Base-by-base conservation (phyloP, 2,113 vertebrate species). In the Chlamydotis undulata region DNA sequence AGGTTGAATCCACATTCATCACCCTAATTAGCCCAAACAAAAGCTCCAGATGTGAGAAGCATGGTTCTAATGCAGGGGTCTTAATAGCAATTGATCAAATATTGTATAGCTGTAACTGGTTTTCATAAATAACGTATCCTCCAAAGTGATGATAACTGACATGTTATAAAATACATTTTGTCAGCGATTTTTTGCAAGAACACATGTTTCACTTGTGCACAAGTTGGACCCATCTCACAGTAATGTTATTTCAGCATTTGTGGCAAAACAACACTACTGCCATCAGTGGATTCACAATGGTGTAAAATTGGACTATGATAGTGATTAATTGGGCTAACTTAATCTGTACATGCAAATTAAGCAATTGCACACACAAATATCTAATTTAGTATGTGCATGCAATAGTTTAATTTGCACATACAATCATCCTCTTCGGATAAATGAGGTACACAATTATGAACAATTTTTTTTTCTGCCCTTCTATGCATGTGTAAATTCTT, bases 331-430 rank as follows among this genome's bases (percentile, higher is more conserved):
- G 93, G 61, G 59, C 78, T 89, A 82, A 87, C 74, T 74, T 82
- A 95, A 93, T 94, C 78, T 92, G 86, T 73, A 87, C 95, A 80
- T 85, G 80, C 77, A 93, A 97, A 94, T 94, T 89, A 85, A 93
- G 81, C 87, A 88, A 79, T 59, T 60, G 82, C 65, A 70, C 41
- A 91, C 82, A 64, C 50, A 93, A 91, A 76, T 78, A 92, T 47
- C 85, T 83, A 77, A 95, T 82, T 87, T 71, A 89, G 41, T 78
- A 61, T 55, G 53, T 69, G 64, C 1, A 12, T 35, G 74, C 56
- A 91, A 63, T 75, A 75, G 86, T 79, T 89, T 63, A 89, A 95
- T 90, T 94, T 91, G 86, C 79, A 94, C 92, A 59, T 59, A 92
- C 85, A 80, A 17, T 77, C 68, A 37, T 13, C 90, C 49, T 37